Evolutionary conservation across 2,888 invertebrate genomes (phyloP), one percentile per base, ranked within the genome.

Genomic region (Agonum fuliginosum): DNA sequence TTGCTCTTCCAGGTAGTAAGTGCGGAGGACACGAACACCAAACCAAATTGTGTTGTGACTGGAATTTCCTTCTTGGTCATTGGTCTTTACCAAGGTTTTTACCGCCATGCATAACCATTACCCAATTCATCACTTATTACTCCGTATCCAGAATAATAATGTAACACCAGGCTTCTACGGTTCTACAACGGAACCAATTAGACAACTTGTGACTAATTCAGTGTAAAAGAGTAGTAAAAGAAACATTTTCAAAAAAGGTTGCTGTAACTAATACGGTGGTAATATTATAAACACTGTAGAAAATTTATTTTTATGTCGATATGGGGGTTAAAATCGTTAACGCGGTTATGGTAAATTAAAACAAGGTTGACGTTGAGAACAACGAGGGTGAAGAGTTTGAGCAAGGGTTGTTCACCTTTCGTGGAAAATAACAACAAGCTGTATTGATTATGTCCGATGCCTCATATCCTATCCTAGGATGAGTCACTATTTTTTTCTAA

Each of bases 271-370:
- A 58, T 27, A 24, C 54, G 27, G 54, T 58, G 54, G 54, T 58
- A 58, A 58, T 58, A 58, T 27, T 58, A 27, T 58, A 58, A 58
- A 58, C 54, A 12, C 54, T 27, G 20, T 48, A 2, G 48, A 48
- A 48, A 58, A 58, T 58, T 58, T 58, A 58, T 6, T 17, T 48
- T 48, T 48, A 48, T 48, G 48, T 3, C 20, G 17, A 48, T 6
- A 48, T 43, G 48, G 48, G 48, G 20, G 20, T n/a, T n/a, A n/a
- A n/a, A n/a, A n/a, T n/a, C n/a, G 48, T 48, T 17, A 20, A 48
- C 48, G 10, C 48, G 20, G 27, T n/a, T n/a, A 12, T 58, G 54
- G 12, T 27, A 24, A 14, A 27, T 12, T 24, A 58, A 58, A n/a
- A 58, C 27, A 12, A 27, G 24, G 24, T 58, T 58, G 54, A 58